Base-by-base conservation (phyloP, 2,888 invertebrate species). In the Tuberolachnus salignus region DNA sequence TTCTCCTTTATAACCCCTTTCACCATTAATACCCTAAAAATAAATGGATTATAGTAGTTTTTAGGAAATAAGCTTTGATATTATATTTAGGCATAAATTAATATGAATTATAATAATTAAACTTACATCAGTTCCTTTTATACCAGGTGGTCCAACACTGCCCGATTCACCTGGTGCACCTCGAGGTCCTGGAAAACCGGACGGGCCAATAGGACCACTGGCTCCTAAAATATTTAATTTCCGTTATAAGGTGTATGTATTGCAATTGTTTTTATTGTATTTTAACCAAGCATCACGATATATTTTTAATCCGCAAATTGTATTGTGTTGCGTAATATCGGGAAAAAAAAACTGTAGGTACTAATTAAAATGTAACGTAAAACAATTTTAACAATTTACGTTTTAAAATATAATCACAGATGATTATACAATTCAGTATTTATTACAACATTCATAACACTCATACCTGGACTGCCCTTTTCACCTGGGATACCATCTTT, bases 401-500 rank as follows among this genome's bases (percentile, higher is more conserved):
- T 42, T 66, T 23, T 66, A 6, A 46, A n/a, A 11, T 23, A 66
- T 34, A 34, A n/a, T n/a, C n/a, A n/a, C n/a, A n/a, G n/a, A n/a
- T n/a, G n/a, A n/a, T n/a, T n/a, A 34, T 34, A 34, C 34, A 34
- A 46, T 46, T 21, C 3, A 14, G n/a, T 51, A n/a, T 53, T 8
- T 53, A 53, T 46, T 10, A 85, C n/a, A 94, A 94, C n/a, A n/a
- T n/a, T 14, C 34, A 34, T 34, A 34, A 34, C 88, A 44, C 16
- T 85, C 78, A 90, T 88, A 19, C 95, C 95, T 61, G 89, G 87
- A 53, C 89, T 89, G 42, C 94, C 94, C 84, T 94, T 94, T 83
- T 94, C 94, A 53, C 94, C 94, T 0, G 90, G 88, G n/a, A 87
- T 85, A 3, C 94, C 94, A 84, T 94, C 94, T 85, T 91, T 91